Conservation (phyloP, 2,113 vertebrate genomes). For the Apeltes quadracus region DNA sequence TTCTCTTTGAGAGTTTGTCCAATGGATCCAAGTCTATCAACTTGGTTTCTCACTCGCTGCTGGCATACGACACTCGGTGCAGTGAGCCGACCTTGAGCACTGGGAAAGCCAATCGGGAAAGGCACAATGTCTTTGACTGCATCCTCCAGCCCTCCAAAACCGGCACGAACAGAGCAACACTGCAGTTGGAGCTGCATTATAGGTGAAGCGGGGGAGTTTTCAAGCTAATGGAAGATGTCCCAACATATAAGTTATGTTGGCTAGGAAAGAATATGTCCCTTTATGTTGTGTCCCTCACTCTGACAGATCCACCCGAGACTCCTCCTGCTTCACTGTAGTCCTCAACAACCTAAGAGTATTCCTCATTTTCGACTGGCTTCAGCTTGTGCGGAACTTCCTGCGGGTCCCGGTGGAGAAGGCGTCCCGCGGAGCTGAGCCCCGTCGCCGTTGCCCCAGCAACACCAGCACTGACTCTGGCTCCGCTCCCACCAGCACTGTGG, state of each 20-base stretch:
- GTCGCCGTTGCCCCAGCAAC: constrained; percentile 71
- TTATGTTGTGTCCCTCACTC: neutral
- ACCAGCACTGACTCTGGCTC: constrained; percentile 52
- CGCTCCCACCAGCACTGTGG: constrained; percentile 34
- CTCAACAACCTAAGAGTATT: constrained; percentile 96
- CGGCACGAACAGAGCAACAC: constrained; percentile 84
- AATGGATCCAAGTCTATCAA: constrained; percentile 93
- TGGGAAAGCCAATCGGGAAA: constrained; percentile 14
- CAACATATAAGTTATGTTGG: neutral
- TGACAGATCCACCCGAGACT: constrained; percentile 89
- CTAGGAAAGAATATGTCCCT: neutral
- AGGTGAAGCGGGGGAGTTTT: constrained; percentile 78
- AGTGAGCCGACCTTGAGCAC: constrained; percentile 59
- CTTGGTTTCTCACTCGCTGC: constrained; percentile 95
- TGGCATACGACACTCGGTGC: constrained; percentile 93
- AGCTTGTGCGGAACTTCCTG: constrained; percentile 90
- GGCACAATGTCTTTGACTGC: constrained; percentile 89
- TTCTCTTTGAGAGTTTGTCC: constrained; percentile 96
- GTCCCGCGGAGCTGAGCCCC: neutral
- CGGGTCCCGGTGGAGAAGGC: constrained; percentile 79
- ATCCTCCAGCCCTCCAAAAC: constrained; percentile 94
- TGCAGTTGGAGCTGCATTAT: constrained; percentile 95
- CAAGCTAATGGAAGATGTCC: neutral
- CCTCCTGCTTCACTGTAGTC: constrained; percentile 94
- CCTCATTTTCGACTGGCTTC: constrained; percentile 95